Percentiles rank a stretch among this genome's conserved stretches.
Conservation (phyloP, 2,888 invertebrate species). For the Stramonita haemastoma region DNA sequence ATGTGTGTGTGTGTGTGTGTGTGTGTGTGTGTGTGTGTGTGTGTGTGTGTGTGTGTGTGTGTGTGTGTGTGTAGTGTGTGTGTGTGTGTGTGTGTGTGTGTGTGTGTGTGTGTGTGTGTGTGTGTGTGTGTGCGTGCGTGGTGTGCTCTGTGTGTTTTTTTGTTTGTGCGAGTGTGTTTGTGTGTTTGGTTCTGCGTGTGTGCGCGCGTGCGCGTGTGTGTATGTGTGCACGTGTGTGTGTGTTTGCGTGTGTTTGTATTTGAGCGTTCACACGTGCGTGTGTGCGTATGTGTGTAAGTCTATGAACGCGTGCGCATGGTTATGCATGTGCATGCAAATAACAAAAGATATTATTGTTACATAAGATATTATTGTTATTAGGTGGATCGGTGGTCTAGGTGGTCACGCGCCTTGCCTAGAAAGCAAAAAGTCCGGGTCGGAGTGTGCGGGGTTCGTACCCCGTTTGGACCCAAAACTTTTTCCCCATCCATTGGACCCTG, state of each 20-base stretch:
- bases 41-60: not conserved
- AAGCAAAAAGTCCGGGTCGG: no score
- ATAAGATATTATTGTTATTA: no score
- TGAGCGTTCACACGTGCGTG: not conserved
- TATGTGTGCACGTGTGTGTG: constrained; percentile 10
- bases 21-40: not conserved
- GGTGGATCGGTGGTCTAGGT: no score
- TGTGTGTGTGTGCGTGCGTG: not conserved
- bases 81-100: not conserved
- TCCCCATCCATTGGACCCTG: no score
- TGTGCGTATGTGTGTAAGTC: not conserved
- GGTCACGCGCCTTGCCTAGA: no score
- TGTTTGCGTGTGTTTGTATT: not conserved
- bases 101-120: not conserved
- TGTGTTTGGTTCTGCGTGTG: not conserved
- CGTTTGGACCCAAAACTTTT: no score
- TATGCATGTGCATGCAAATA: not conserved
- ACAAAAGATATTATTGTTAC: not conserved
- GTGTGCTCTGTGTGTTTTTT: not conserved
- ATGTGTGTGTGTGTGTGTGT: constrained; percentile 17
- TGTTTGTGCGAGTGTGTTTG: not conserved
- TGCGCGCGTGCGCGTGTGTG: not conserved
- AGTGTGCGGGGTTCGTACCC: no score
- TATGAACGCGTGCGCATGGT: not conserved
- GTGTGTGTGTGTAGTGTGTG: not conserved